These are phyloP conservation scores for Heliconius nattereri DNA, from an alignment of 1,140 invertebrate genomes.

Conservation along the genomic window DNA sequence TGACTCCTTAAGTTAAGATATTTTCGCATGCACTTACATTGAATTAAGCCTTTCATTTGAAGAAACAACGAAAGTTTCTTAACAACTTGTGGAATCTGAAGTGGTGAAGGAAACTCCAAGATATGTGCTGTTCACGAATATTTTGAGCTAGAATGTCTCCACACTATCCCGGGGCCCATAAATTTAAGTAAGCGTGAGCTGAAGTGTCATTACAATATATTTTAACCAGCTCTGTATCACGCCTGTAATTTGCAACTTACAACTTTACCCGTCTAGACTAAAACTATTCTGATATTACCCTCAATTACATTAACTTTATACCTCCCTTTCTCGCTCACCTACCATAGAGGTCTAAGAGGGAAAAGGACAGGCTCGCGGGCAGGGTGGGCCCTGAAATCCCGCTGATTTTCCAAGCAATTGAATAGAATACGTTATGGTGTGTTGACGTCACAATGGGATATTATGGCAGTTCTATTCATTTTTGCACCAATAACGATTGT, in stretches of 20 bases:
- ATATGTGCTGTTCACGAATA: constrained; percentile 45
- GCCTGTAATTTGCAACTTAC: constrained; percentile 72
- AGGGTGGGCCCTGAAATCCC: constrained; percentile 70
- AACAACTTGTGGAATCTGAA: constrained; percentile 31
- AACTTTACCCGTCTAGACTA: constrained; percentile 77
- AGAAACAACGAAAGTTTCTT: constrained; percentile 29
- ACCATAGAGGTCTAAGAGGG: constrained; percentile 29
- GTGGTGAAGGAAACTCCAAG: constrained; percentile 33
- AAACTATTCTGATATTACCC: constrained; percentile 78
- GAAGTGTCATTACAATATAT: constrained; percentile 71
- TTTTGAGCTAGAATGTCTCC: constrained; percentile 51
- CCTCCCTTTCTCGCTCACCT: constrained; percentile 47
- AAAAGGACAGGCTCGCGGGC: constrained; percentile 48
- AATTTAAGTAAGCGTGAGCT: constrained; percentile 70
- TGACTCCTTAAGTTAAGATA: not conserved
- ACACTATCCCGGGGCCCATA: constrained; percentile 53
- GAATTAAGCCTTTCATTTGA: constrained; percentile 26
- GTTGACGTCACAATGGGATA: constrained; percentile 63
- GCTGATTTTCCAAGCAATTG: constrained; percentile 79
- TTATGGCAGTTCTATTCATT: constrained; percentile 40
- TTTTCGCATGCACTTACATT: not conserved
- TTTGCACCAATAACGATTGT: constrained; percentile 28
- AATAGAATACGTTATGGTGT: constrained; percentile 74
- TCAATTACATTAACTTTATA: constrained; percentile 72
- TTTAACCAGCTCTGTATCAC: constrained; percentile 65